Evolutionary conservation across 2,888 invertebrate genomes (phyloP), one percentile per base, ranked within the genome.

Genomic region (Agrochola circellaris): DNA sequence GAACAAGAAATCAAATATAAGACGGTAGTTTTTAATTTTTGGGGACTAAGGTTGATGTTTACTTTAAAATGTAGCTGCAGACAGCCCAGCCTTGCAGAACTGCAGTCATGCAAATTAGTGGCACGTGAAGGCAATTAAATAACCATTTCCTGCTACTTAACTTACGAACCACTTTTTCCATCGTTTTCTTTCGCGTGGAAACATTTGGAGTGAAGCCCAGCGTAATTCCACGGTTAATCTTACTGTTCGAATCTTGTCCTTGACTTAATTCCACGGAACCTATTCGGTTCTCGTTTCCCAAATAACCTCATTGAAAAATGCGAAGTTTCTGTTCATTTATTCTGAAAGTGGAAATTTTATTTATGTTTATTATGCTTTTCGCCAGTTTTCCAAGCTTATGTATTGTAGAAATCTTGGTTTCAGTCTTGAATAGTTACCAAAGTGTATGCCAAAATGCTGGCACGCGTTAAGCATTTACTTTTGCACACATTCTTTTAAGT

Each of bases 141-240:
- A 76, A 67, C 68, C 38, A 78, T 82, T 84, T 86, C 38, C 75
- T 77, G 71, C 72, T 64, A 74, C 61, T 69, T 66, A 64, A 75
- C 65, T 83, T 75, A 67, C 20, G 42, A 66, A 65, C 48, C 45
- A 70, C 67, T 76, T 74, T 79, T 84, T 73, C 68, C 51, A 15
- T 70, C 38, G 34, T 75, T 75, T 68, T 61, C 62, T n/a, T 75
- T 84, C 60, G 66, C 73, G 61, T 86, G 85, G 48, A 73, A 79
- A 75, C 75, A 75, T 75, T 85, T 87, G 77, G 77, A 85, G 64
- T 79, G 73, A 62, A 75, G 84, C 84, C 84, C 82, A 85, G 76
- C 38, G 66, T 78, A 62, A 79, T 73, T 74, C 69, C 30, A 56
- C 62, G 0, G 70, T 79, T 81, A 86, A 86, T 81, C 75, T 73